phyloP scores from a whole-genome alignment of 2,888 invertebrate genomes.

The Steinernema hermaphroditum region DNA sequence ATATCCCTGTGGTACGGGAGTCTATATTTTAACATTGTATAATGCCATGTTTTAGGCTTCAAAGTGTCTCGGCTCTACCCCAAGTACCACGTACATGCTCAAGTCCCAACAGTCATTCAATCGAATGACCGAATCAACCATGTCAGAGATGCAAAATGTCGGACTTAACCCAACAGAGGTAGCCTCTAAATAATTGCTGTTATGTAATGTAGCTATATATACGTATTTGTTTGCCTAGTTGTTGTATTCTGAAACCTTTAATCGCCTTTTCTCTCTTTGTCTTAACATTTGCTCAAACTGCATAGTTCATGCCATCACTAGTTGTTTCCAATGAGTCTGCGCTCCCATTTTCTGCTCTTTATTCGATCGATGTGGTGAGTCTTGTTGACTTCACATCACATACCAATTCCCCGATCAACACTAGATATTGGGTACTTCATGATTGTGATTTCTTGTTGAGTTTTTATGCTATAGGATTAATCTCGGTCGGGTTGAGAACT shows the following conservation, averaged over 20 bases:
- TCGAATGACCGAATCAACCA: constrained; percentile 60
- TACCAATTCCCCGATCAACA: not conserved
- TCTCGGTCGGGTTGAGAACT: constrained; percentile 26
- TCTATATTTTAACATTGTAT: not conserved
- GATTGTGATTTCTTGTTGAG: constrained; percentile 30
- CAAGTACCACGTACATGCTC: constrained; percentile 92
- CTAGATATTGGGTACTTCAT: constrained; percentile 21
- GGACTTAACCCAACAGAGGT: constrained; percentile 30
- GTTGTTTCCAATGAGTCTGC: constrained; percentile 8
- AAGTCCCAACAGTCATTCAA: constrained; percentile 68
- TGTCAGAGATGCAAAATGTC: constrained; percentile 49
- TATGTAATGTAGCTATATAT: not conserved
- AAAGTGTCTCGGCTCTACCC: constrained; percentile 86
- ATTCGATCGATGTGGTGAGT: not conserved
- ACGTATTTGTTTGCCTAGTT: not conserved
- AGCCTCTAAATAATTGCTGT: not conserved
- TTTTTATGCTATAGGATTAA: constrained; percentile 14
- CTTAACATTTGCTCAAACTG: constrained; percentile 19
- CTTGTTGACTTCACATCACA: not conserved
- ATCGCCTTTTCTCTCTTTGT: not conserved
- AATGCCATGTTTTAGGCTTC: constrained; percentile 75
- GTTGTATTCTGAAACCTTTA: not conserved
- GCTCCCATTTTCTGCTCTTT: not conserved
- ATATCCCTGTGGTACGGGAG: constrained; percentile 74
- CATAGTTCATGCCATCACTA: constrained; percentile 13